Evolutionary conservation across 1,140 invertebrate genomes (phyloP).

Genomic region (Bactericera cockerelli): DNA sequence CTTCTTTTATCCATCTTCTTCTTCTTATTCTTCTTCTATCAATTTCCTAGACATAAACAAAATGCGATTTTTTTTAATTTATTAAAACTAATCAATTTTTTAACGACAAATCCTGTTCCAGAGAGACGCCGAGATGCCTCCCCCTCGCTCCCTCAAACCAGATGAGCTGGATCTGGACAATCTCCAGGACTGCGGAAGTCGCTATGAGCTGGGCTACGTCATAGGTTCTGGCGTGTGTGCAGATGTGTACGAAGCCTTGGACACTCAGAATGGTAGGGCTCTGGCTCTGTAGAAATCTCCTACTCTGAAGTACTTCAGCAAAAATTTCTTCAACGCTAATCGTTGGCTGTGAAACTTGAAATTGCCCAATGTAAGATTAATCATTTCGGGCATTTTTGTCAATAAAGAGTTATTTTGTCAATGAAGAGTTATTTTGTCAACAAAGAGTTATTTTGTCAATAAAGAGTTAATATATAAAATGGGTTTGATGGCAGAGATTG

Average conservation of each 20-base stretch:
- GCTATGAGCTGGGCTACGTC: conserved; percentile 45
- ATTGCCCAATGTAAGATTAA: not conserved
- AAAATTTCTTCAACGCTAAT: not conserved
- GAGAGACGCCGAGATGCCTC: conserved; percentile 5
- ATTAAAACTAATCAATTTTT: no score
- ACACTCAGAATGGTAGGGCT: conserved; percentile 46
- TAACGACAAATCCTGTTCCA: no score
- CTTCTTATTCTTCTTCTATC: no score
- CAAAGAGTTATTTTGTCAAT: no score
- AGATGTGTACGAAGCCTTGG: conserved; percentile 55
- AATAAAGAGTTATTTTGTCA: no score
- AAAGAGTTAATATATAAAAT: no score
- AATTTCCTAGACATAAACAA: no score
- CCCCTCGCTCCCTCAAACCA: not conserved
- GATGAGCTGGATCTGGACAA: conserved; percentile 30
- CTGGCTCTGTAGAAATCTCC: not conserved
- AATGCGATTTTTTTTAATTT: no score
- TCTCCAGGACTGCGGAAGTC: conserved; percentile 45
- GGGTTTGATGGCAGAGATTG: no score
- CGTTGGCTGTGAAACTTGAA: not conserved
- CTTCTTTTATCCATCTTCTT: no score
- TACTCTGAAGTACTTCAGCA: not conserved
- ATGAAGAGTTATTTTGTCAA: no score
- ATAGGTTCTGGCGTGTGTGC: conserved; percentile 59
- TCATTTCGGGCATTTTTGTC: conserved; percentile 9